Evolutionary conservation across 2,797 vertebrate species (phyloP).

Genomic region (Ceyx erithaca): DNA sequence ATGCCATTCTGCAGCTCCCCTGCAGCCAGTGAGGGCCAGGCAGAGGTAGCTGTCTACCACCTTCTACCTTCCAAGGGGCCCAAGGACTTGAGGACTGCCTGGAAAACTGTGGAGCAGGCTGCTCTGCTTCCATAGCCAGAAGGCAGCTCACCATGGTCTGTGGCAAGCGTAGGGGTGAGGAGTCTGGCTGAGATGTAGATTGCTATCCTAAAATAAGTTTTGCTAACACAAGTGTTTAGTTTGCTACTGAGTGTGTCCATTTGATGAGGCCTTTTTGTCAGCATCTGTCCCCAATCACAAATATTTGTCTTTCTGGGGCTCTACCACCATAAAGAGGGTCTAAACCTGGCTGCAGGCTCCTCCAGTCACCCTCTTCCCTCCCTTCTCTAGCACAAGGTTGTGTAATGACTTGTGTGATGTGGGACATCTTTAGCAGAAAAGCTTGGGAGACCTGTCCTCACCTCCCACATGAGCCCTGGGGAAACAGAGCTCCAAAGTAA

Average conservation of each 20-base stretch:
- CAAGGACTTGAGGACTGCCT: neutral
- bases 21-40: neutral
- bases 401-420: neutral
- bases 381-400: neutral
- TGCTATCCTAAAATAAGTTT: constrained; percentile 1
- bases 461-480: neutral
- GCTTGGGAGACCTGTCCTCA: constrained; percentile 10
- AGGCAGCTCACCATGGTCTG: neutral
- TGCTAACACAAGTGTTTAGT: neutral
- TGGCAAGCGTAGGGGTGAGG: neutral
- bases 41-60: neutral
- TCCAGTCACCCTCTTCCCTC: neutral
- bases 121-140: neutral
- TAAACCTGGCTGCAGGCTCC: neutral
- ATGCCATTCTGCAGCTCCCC: neutral
- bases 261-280: neutral
- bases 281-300: neutral
- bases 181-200: neutral
- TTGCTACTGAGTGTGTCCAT: neutral
- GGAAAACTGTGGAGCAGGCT: neutral
- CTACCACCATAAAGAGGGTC: neutral
- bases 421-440: constrained; percentile 14
- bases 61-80: neutral
- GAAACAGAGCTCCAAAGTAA: neutral
- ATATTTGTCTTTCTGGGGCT: neutral